A percentile compares a stretch with the other conserved stretches of the same genome.
Evolutionary conservation across 2,113 vertebrate species (phyloP).

Genomic region (Laticauda laticaudata): DNA sequence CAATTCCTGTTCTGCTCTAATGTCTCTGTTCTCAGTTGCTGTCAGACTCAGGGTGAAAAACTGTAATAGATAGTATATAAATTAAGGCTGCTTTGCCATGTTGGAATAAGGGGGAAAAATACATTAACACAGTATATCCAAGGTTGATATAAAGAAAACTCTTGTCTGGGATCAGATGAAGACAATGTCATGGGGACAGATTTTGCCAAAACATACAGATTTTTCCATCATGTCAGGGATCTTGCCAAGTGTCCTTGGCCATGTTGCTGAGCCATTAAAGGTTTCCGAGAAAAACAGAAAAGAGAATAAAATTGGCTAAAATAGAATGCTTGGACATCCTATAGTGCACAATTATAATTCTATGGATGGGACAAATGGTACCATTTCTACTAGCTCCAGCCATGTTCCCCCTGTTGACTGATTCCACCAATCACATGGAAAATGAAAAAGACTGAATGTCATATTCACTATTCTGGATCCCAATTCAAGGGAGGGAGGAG

Average conservation of each 20-base stretch:
- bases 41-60: not conserved
- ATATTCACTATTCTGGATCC: not conserved
- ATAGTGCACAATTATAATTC: not conserved
- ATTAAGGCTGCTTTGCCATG: not conserved
- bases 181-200: not conserved
- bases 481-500: not conserved
- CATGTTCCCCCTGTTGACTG: not conserved
- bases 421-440: not conserved
- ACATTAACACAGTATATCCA: not conserved
- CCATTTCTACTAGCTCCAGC: not conserved
- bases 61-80: not conserved
- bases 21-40: not conserved
- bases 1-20: not conserved
- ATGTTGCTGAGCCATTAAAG: not conserved
- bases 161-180: not conserved
- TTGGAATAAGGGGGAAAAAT: not conserved
- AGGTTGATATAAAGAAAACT: not conserved
- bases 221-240: not conserved
- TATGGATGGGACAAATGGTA: not conserved
- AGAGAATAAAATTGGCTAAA: not conserved
- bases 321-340: not conserved
- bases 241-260: not conserved
- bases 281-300: not conserved
- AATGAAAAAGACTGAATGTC: not conserved
- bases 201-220: not conserved